Percentiles rank a stretch among this genome's conserved stretches.
Conservation (phyloP, 2,797 vertebrate genomes). For the Merluccius polli region DNA sequence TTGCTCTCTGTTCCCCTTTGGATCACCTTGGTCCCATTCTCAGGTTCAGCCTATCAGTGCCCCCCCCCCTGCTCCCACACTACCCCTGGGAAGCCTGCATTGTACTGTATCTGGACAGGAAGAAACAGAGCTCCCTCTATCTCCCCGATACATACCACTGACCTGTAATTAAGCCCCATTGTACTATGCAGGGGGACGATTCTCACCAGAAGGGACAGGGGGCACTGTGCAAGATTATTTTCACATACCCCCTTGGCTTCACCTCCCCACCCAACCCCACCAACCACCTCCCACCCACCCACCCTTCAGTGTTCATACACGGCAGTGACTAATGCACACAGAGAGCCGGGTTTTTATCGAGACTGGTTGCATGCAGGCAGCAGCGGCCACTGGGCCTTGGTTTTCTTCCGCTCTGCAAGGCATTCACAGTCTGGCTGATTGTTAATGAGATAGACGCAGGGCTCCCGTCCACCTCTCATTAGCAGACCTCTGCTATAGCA, state of each 20-base stretch:
- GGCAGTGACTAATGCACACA: constrained; percentile 61
- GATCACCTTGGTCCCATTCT: constrained; percentile 63
- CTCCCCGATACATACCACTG: constrained; percentile 70
- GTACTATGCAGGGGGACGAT: constrained; percentile 65
- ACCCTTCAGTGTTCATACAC: constrained; percentile 58
- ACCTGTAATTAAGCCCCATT: constrained; percentile 75
- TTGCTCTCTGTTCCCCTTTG: constrained; percentile 9
- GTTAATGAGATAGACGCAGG: constrained; percentile 65
- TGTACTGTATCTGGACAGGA: constrained; percentile 73
- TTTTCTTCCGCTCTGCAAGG: constrained; percentile 47
- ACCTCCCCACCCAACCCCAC: neutral
- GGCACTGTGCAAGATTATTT: constrained; percentile 37
- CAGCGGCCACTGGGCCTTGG: constrained; percentile 47
- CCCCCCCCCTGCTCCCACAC: constrained; percentile 69
- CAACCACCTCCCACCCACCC: neutral
- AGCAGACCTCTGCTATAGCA: constrained; percentile 73
- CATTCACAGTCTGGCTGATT: constrained; percentile 61
- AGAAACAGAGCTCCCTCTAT: constrained; percentile 73
- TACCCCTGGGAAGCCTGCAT: constrained; percentile 73
- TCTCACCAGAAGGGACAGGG: constrained; percentile 63
- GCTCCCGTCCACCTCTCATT: constrained; percentile 71
- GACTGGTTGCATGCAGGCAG: constrained; percentile 53
- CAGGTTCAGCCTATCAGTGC: constrained; percentile 69
- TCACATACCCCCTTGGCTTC: neutral
- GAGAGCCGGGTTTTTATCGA: constrained; percentile 64